Evolutionary conservation across 53 echinoderm and acorn worm genomes (phyloP).

Genomic region (Luidia sarsii): DNA sequence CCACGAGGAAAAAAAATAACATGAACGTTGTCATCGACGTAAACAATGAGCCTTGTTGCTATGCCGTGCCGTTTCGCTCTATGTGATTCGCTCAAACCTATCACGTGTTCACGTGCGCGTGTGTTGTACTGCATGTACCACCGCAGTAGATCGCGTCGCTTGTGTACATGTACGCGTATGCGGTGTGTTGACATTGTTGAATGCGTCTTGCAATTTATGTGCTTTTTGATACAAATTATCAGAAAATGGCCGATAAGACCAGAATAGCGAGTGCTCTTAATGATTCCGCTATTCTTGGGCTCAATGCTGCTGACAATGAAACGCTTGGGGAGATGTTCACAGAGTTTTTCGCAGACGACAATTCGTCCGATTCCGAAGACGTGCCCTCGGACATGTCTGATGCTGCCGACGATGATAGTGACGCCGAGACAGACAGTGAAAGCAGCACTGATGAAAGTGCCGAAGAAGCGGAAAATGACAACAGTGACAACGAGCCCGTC

Average conservation of each 20-base stretch:
- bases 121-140: background rate
- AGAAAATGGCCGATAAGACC: background rate
- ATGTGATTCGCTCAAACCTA: slow-evolving; percentile 3
- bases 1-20: background rate
- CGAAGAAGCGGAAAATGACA: too few species aligned
- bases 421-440: background rate
- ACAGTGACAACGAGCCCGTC: background rate
- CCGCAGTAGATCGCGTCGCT: too few species aligned
- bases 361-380: background rate
- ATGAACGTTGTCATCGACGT: slow-evolving; percentile 11
- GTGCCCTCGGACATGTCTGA: background rate
- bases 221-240: too few species aligned
- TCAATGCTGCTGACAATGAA: slow-evolving; percentile 10
- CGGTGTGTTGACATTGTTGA: too few species aligned
- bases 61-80: background rate
- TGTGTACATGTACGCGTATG: too few species aligned
- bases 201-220: too few species aligned
- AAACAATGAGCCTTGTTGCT: slow-evolving; percentile 11
- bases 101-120: background rate
- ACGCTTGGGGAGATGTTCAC: slow-evolving; percentile 7
- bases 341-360: background rate
- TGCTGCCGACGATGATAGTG: background rate
- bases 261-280: slow-evolving; percentile 3
- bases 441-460: too few species aligned
- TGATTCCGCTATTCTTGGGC: slow-evolving; percentile 1